phyloP scores from a whole-genome alignment of 2,888 invertebrate species.

The Tenthredo scrophulariae region DNA sequence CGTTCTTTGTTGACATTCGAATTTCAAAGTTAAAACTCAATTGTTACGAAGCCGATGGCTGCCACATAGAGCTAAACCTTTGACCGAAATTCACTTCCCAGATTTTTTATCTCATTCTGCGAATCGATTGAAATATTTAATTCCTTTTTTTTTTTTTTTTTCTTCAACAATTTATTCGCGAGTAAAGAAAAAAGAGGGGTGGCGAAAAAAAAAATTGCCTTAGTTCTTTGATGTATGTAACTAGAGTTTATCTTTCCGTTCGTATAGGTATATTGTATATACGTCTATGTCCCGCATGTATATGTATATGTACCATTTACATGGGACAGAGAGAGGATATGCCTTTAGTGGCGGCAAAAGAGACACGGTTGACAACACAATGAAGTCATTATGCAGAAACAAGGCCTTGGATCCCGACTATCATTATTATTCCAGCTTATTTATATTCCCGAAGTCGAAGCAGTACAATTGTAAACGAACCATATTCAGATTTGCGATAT shows the following conservation, averaged over 20 bases:
- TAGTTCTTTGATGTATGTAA: background rate
- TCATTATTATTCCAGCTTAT: constrained; percentile 57
- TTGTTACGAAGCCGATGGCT: background rate
- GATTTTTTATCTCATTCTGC: too few species aligned
- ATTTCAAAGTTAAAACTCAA: constrained; percentile 4
- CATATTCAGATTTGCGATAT: constrained; percentile 33
- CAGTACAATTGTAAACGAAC: constrained; percentile 39
- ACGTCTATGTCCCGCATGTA: background rate
- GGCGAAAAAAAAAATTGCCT: background rate
- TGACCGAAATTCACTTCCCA: constrained; percentile 4
- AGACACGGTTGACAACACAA: constrained; percentile 58
- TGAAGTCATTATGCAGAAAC: constrained; percentile 62
- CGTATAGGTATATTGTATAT: background rate
- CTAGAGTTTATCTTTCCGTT: background rate
- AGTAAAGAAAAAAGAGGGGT: background rate
- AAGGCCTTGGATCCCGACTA: constrained; percentile 56
- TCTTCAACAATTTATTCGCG: background rate
- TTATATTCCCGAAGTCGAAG: constrained; percentile 48
- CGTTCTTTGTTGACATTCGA: constrained; percentile 4
- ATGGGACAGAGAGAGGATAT: constrained; percentile 37
- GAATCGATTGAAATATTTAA: background rate
- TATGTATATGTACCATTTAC: background rate
- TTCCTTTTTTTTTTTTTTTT: background rate
- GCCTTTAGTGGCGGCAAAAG: constrained; percentile 51
- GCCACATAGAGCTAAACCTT: background rate